Evolutionary conservation across 2,888 invertebrate genomes (phyloP), one percentile per base, ranked within the genome.

Genomic region (Odontomyia ornata): DNA sequence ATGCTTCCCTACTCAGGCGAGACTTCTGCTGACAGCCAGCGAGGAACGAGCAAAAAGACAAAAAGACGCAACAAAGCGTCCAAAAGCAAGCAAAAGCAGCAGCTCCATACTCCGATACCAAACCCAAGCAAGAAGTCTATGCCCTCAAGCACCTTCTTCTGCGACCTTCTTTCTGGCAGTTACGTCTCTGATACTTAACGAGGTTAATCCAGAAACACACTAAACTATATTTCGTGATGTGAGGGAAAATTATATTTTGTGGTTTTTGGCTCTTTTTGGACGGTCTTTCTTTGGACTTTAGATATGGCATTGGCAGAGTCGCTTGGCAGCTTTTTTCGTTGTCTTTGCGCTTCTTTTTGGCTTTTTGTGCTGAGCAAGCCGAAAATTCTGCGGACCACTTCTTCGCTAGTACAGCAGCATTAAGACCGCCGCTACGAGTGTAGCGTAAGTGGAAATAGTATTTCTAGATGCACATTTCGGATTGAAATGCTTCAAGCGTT

Each of bases 131-230:
- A 72, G 30, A 56, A 72, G 56, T 72, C 72, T 72, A 72, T 73
- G 73, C 73, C 73, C 73, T 73, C 25, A 18, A 57, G 73, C 73
- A 36, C 73, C 73, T 73, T 73, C 73, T 57, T 36, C 73, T 57
- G 7, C 73, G 73, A 73, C 73, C 73, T 73, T 73, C 73, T 73
- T 73, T 73, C 73, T 23, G 30, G 30, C 72, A 72, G 72, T 72
- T 72, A 72, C 72, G 72, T 72, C 72, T 23, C 56, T 28, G 71
- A 30, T 30, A 30, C 72, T 30, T 64, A 64, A 75, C 65, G 75
- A 75, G 64, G 75, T 65, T 75, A 75, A 75, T 75, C 75, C 65
- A 62, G 75, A 75, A 75, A 75, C 75, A 75, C 62, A 75, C 75
- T 75, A 65, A 75, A 75, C 75, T 75, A 75, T 75, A 75, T 75